A percentile compares a stretch with the other conserved stretches of the same genome.
phyloP scores from a whole-genome alignment of 1,140 invertebrate species.

The Bombus difficillimus region DNA sequence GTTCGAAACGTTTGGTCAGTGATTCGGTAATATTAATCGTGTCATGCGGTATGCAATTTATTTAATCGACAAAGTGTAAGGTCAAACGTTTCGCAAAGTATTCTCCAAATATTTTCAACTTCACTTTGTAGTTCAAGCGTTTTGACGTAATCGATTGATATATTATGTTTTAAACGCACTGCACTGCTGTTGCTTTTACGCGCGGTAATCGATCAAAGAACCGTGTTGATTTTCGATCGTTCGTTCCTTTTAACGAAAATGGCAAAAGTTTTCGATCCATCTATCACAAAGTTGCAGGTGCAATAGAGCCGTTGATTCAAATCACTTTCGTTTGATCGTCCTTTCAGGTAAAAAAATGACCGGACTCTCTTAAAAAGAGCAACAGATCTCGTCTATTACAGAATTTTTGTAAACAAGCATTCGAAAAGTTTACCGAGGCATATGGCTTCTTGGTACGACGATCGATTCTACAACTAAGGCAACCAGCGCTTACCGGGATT shows the following conservation, averaged over 20 bases:
- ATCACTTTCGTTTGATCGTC: neutral
- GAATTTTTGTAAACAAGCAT: neutral
- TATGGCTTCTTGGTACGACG: slow-evolving; percentile 8
- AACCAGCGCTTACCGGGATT: slow-evolving; percentile 19
- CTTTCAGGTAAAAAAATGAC: neutral
- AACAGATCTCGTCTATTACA: neutral
- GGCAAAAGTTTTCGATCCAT: neutral
- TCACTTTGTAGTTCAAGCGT: too few species aligned
- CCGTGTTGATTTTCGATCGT: neutral
- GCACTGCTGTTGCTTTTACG: slow-evolving; percentile 39
- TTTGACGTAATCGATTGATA: slow-evolving; percentile 28
- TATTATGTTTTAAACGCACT: slow-evolving; percentile 29
- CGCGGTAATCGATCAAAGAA: neutral
- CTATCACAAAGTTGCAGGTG: neutral
- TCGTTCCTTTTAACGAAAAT: neutral
- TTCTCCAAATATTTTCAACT: neutral
- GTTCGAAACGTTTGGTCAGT: neutral
- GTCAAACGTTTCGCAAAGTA: neutral
- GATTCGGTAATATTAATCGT: neutral
- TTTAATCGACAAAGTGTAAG: neutral
- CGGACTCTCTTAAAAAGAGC: neutral
- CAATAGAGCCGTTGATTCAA: neutral
- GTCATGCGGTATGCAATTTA: neutral
- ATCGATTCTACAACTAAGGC: slow-evolving; percentile 12
- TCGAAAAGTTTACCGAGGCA: neutral